Base-by-base conservation (phyloP, 2,797 vertebrate genomes). In the Cynodonichthys magdalenae region DNA sequence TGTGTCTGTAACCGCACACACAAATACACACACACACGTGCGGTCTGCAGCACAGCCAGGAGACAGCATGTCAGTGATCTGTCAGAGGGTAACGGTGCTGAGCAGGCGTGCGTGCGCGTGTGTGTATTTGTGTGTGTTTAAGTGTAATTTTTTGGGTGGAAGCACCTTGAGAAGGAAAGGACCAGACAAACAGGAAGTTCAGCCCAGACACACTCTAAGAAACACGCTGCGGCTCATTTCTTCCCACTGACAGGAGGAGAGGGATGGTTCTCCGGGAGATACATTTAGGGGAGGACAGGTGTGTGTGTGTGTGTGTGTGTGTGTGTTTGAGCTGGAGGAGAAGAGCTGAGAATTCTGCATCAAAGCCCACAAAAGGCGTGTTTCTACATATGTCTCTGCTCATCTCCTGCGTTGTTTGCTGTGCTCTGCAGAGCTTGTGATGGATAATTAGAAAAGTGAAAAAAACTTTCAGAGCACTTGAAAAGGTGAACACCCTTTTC, bases 41-140 rank as follows among this genome's bases (percentile, higher is more conserved):
- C 49, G 64, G n/a, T 54, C 49, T 53, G 54, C 71, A 65, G 57
- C 48, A 83, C 69, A 70, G 84, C 79, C 81, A 78, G 75, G 73
- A 85, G 82, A 84, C 79, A 45, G 63, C 47, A 19, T 83, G 89
- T 89, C 87, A 85, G 89, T 79, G 81, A 89, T 90, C 85, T 88
- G 89, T 87, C 89, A 86, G 71, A 71, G 77, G 85, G 77, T 81
- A 89, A 84, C 84, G 58, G 81, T 61, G 87, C 71, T 46, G 80
- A 87, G 83, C 86, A 80, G 75, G 80, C 80, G 71, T 71, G 71
- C 9, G 41, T 66, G 62, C 60, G 55, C 55, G 41, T 66, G 60
- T 66, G 54, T 53, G 50, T 63, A 65, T 60, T 48, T 65, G 46
- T 68, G 54, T 61, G 47, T 51, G 65, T 60, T 34, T 61, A n/a